Evolutionary conservation across 64 coral and sea anemone genomes (phyloP).

Genomic region (Acropora yongei): DNA sequence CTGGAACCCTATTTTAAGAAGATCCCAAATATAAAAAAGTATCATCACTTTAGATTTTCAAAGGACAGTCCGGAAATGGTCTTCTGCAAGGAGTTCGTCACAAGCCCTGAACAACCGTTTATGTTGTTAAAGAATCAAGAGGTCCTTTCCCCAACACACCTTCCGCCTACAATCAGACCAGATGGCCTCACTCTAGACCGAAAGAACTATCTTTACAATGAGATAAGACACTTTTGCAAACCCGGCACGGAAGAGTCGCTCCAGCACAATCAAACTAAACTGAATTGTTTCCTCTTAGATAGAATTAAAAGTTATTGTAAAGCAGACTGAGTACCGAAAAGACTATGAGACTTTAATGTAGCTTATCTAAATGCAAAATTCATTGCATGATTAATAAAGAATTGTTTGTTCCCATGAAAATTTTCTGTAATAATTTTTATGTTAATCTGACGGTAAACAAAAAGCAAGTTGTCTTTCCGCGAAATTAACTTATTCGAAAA

Average conservation of each 20-base stretch:
- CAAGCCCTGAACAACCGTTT: background rate
- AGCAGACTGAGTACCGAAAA: background rate
- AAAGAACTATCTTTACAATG: background rate
- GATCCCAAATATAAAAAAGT: conserved; percentile 3
- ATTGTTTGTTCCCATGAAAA: background rate
- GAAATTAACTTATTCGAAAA: no score
- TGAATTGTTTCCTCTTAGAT: background rate
- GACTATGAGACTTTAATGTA: background rate
- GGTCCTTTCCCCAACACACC: background rate
- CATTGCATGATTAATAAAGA: background rate
- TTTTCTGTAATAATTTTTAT: background rate
- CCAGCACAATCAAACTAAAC: background rate
- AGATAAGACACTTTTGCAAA: background rate
- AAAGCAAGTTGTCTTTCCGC: background rate
- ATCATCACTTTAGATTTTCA: background rate
- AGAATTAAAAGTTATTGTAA: background rate
- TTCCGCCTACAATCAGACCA: background rate
- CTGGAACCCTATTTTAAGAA: background rate
- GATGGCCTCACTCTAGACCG: background rate
- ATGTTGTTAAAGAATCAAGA: conserved; percentile 12
- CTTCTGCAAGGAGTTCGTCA: conserved; percentile 5
- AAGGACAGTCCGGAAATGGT: conserved; percentile 4
- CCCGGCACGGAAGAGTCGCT: background rate
- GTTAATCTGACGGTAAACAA: background rate
- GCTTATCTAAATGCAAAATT: background rate